Evolutionary conservation across 2,113 vertebrate genomes (phyloP), one percentile per base, ranked within the genome.

Genomic region (Holacanthus passer): DNA sequence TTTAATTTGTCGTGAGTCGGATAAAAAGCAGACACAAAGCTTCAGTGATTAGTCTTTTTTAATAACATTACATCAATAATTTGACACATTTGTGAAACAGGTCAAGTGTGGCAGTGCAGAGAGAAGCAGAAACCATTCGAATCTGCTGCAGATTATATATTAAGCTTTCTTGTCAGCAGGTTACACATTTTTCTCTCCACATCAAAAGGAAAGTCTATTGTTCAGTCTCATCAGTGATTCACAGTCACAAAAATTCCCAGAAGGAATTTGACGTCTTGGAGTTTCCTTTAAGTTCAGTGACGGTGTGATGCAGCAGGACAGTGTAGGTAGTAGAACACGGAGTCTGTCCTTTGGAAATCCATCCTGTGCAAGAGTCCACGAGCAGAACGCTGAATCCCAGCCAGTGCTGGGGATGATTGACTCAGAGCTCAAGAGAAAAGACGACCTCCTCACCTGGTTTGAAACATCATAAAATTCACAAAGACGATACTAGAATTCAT

Each of bases 31-130:
- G 0, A 79, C 43, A 74, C 22, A 79, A 16, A 11, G 17, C 10
- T 10, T 71, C 24, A 62, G 52, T 12, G 22, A 82, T 66, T 75
- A 75, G 75, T 79, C 56, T 31, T 56, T 53, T 87, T 88, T 84
- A 70, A 71, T 84, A 65, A 66, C 16, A 7, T 48, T 55, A 71
- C 32, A 58, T 31, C 13, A 56, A 13, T 65, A 32, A 65, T n/a
- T n/a, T 65, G 50, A 81, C 72, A 84, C 58, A 74, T 73, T 56
- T 63, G 66, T 43, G 37, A 31, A 68, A 53, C 43, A 73, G 17
- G 35, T 60, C 41, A 60, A 59, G 56, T 50, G 66, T 63, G 20
- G 37, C 31, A 50, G 59, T 14, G n/a, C 29, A 58, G 50, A 67
- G 35, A 43, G 2, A 4, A 6, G n/a, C n/a, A 50, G 19, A 64